phyloP scores from a whole-genome alignment of 2,888 invertebrate species.

The Pristionchus arcanus region DNA sequence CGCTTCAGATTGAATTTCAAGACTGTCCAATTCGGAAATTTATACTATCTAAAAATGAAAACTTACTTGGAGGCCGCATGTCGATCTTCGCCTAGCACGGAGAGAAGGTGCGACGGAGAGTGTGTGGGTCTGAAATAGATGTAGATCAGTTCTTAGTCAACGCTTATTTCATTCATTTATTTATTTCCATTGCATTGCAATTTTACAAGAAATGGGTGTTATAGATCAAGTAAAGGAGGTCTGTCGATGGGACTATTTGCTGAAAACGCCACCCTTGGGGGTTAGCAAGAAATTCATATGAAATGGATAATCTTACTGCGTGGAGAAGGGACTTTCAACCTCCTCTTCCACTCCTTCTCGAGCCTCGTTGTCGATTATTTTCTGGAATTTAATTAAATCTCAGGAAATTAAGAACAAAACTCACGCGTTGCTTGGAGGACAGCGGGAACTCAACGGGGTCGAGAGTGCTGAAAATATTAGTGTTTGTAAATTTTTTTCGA shows the following conservation, averaged over 20 bases:
- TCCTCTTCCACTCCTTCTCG: slow-evolving; percentile 10
- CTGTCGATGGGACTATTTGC: too few relatives aligned
- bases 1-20: not conserved
- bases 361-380: not conserved
- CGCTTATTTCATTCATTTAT: not conserved
- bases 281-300: too few relatives aligned
- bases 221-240: too few relatives aligned
- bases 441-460: slow-evolving; percentile 48
- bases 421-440: slow-evolving; percentile 17
- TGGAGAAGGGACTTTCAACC: not conserved
- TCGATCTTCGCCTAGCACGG: slow-evolving; percentile 13
- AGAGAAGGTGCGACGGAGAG: not conserved
- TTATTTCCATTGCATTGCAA: too few relatives aligned
- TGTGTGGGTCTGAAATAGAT: not conserved
- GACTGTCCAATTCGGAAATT: too few relatives aligned
- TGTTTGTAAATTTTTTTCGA: not conserved
- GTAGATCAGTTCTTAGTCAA: not conserved
- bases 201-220: too few relatives aligned
- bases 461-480: slow-evolving; percentile 13
- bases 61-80: too few relatives aligned
- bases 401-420: not conserved
- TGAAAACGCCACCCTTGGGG: too few relatives aligned
- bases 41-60: too few relatives aligned
- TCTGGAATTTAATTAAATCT: not conserved
- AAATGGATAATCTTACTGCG: not conserved